Conservation (phyloP, 1,140 invertebrate species). For the Anastrepha ludens region DNA sequence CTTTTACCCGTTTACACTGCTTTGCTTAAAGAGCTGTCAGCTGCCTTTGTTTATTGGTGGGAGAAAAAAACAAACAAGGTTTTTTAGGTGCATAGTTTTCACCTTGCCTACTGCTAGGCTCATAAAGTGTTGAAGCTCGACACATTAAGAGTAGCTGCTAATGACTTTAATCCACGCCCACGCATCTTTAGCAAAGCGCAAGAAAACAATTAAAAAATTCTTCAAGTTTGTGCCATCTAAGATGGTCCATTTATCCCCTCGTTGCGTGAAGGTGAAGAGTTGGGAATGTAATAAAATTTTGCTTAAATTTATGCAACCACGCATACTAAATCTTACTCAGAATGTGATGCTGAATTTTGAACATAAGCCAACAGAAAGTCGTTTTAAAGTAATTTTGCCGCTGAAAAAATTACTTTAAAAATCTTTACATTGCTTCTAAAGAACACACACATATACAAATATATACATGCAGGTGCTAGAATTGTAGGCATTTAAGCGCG, state of each 20-base stretch:
- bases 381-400: background rate
- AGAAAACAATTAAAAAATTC: conserved; percentile 52
- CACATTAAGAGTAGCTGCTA: background rate
- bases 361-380: background rate
- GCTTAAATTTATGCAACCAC: conserved; percentile 51
- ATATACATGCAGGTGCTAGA: background rate
- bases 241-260: background rate
- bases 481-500: background rate
- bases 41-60: conserved; percentile 11
- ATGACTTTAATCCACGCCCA: conserved; percentile 38
- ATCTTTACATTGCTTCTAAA: background rate
- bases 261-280: conserved; percentile 13
- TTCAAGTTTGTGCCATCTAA: conserved; percentile 20
- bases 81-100: background rate
- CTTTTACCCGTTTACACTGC: too few relatives aligned
- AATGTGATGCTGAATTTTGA: background rate
- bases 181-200: background rate
- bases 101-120: conserved; percentile 10
- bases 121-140: background rate
- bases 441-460: background rate
- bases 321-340: conserved; percentile 26
- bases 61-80: background rate
- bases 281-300: conserved; percentile 39
- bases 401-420: background rate
- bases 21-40: conserved; percentile 5